Base-by-base conservation (phyloP, 2,113 vertebrate species). In the Poeciliopsis retropinna region DNA sequence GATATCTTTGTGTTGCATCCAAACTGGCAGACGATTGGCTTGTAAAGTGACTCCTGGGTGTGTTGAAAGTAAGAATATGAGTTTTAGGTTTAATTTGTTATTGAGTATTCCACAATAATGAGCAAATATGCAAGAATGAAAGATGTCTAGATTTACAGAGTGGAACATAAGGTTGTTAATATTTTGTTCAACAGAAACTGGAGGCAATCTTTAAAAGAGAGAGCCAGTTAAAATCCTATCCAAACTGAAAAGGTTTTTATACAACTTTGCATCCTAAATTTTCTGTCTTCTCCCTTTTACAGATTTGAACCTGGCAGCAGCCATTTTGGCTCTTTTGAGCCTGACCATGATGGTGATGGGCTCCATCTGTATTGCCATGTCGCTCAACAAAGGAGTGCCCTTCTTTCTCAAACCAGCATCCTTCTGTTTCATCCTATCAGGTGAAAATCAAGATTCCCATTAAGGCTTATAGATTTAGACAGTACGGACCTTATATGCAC, bases 381-480 rank as follows among this genome's bases (percentile, higher is more conserved):
- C 96, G 60, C 94, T 97, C 86, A 96, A 94, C 79, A 97, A 97
- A 91, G 95, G 94, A 14, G 96, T 96, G 4, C 91, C 91, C 14
- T 97, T 95, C 94, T 96, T 97, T 77, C 93, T 97, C 67, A 96
- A 96, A 64, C 95, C 96, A 3, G 96, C 95, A 29, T 95, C 96
- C 25, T 90, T 95, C 91, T 97, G 95, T 86, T 97, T 97, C 75
- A 92, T 96, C 84, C 75, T 96, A 29, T 95, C 96, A 94, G 96
- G 96, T 97, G 61, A 51, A 78, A 80, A 13, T 7, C 67, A n/a
- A 65, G 54, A n/a, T 66, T 66, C 47, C 31, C 44, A 5, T 30
- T 0, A 28, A 62, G 60, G 13, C 34, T 37, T 37, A 3, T 37
- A 37, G 14, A 15, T 28, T n/a, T 60, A 60, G 1, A 19, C 5